Conservation (phyloP, 2,113 vertebrate genomes). For the Dascyllus trimaculatus region DNA sequence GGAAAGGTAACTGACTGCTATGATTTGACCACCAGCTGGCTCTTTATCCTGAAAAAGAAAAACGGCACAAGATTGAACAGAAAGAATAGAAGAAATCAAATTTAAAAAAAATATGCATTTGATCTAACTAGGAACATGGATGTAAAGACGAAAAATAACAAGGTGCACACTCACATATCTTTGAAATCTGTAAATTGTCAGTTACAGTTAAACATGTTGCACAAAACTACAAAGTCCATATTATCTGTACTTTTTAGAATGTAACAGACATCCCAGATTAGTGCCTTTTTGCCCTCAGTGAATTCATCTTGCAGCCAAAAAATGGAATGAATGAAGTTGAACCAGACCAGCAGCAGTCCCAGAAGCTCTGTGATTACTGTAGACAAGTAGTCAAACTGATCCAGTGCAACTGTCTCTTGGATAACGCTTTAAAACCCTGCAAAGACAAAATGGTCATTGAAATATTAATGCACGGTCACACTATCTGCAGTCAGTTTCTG, state of each 20-base stretch:
- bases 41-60: not conserved
- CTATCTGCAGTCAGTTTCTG: not conserved
- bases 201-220: not conserved
- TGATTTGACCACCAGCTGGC: not conserved
- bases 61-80: not conserved
- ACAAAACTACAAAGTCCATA: not conserved
- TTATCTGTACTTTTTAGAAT: constrained; percentile 11
- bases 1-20: constrained; percentile 86
- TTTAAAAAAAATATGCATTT: not conserved
- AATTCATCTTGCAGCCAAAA: constrained; percentile 23
- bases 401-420: not conserved
- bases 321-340: not conserved
- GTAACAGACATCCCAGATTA: constrained; percentile 21
- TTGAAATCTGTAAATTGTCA: too few species aligned
- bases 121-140: not conserved
- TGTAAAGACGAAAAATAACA: not conserved
- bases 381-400: not conserved
- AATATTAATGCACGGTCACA: constrained; percentile 6
- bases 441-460: constrained; percentile 24
- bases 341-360: constrained; percentile 19
- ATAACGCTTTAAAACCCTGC: constrained; percentile 8
- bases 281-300: constrained; percentile 10
- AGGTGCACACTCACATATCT: not conserved
- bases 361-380: not conserved
- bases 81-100: too few species aligned